Evolutionary conservation across 2,888 invertebrate genomes (phyloP).

Genomic region (Eubasilissa splendida): DNA sequence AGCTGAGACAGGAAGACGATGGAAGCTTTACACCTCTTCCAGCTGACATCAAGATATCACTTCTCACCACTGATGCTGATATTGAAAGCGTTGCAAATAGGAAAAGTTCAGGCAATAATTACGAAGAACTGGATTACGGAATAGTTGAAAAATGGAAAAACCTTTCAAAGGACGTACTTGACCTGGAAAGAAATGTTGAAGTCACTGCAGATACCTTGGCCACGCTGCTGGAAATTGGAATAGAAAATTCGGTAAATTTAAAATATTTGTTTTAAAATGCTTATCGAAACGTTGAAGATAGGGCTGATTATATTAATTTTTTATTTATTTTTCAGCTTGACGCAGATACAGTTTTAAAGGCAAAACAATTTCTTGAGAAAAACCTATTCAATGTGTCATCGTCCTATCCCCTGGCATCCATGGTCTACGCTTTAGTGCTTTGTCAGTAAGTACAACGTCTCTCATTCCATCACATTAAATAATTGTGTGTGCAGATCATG

Average conservation of each 20-base stretch:
- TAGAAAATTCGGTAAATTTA: conserved; percentile 70
- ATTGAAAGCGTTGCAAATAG: conserved; percentile 38
- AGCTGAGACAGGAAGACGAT: conserved; percentile 73
- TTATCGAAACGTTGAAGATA: no score
- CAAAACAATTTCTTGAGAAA: conserved; percentile 74
- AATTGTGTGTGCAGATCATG: no score
- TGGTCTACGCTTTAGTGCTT: conserved; percentile 74
- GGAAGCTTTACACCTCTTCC: conserved; percentile 75
- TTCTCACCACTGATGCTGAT: conserved; percentile 65
- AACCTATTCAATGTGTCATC: conserved; percentile 72
- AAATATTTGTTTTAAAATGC: no score
- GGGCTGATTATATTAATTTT: conserved; percentile 13
- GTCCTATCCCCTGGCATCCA: conserved; percentile 75
- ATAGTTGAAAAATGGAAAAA: conserved; percentile 62
- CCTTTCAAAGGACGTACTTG: conserved; percentile 68
- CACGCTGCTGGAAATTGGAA: conserved; percentile 75
- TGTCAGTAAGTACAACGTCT: conserved; percentile 64
- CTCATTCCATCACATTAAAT: no score
- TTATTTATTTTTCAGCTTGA: conserved; percentile 64
- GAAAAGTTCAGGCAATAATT: conserved; percentile 60
- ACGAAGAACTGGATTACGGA: conserved; percentile 67
- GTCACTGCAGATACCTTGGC: conserved; percentile 77
- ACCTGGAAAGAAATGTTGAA: conserved; percentile 74
- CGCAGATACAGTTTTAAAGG: conserved; percentile 71
- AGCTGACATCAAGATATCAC: conserved; percentile 74